These are phyloP conservation scores for Pagrus major DNA, from an alignment of 2,113 vertebrate species.

Conservation along the genomic window DNA sequence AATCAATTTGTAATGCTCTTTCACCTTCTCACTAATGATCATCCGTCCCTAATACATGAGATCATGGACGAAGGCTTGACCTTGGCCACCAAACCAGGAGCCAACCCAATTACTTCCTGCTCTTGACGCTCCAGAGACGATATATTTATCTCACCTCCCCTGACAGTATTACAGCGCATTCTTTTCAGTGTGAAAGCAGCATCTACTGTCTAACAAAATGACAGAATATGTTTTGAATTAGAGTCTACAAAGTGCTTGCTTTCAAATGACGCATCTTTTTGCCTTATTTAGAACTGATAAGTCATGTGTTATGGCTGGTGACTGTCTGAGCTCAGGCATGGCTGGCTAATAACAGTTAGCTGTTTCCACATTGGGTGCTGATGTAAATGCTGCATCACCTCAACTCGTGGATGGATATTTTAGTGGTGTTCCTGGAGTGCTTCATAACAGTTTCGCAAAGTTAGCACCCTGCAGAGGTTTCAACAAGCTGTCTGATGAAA, in stretches of 20 bases:
- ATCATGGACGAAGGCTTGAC: constrained; percentile 63
- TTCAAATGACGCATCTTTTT: not conserved
- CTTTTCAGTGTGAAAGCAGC: not conserved
- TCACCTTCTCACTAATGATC: constrained; percentile 62
- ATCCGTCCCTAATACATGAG: constrained; percentile 63
- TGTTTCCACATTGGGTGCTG: not conserved
- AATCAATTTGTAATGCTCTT: constrained; percentile 43
- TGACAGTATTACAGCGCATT: not conserved
- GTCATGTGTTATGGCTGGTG: not conserved
- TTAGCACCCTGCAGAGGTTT: constrained; percentile 8
- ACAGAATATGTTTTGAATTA: not conserved
- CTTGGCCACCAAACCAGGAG: constrained; percentile 51
- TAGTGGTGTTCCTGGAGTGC: not conserved
- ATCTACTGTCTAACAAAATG: not conserved
- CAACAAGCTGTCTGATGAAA: constrained; percentile 8
- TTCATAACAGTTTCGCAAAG: constrained; percentile 10
- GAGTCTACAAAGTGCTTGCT: not conserved
- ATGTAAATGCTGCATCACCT: constrained; percentile 11
- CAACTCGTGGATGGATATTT: constrained; percentile 31
- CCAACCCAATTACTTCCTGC: constrained; percentile 59
- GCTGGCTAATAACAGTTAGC: not conserved
- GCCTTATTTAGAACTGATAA: constrained; percentile 6
- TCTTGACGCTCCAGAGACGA: constrained; percentile 2
- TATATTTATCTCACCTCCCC: constrained; percentile 34
- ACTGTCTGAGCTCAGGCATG: not conserved